These are phyloP conservation scores for Calypte anna DNA, from an alignment of 2,113 vertebrate species.

Conservation along the genomic window DNA sequence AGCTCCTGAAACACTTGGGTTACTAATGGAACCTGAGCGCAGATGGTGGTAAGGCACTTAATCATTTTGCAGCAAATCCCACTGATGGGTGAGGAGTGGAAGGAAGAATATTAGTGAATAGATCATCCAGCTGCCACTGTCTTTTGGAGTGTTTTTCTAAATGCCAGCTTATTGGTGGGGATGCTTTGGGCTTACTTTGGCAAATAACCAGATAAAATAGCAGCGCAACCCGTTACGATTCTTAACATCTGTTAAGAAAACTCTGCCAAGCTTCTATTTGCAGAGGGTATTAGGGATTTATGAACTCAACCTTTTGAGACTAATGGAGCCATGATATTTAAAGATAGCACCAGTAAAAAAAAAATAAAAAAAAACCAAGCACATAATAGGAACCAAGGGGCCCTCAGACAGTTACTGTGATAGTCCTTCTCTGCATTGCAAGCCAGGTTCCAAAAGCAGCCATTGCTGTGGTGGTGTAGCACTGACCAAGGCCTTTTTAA, in stretches of 20 bases:
- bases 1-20: neutral
- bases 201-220: neutral
- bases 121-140: conserved; percentile 17
- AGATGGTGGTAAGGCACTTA: conserved; percentile 11
- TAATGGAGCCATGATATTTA: neutral
- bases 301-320: neutral
- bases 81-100: neutral
- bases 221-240: neutral
- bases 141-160: neutral
- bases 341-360: neutral
- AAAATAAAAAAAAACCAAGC: neutral
- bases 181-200: neutral
- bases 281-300: neutral
- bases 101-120: neutral
- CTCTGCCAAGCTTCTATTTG: neutral
- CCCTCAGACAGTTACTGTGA: neutral
- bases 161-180: neutral
- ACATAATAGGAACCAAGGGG: neutral
- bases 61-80: neutral
- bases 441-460: neutral
- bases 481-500: neutral
- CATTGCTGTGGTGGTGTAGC: fast-evolving
- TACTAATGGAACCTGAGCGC: neutral
- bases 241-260: neutral
- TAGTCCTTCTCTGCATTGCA: neutral